Conservation (phyloP, 2,113 vertebrate species). For the Caranx ignobilis region DNA sequence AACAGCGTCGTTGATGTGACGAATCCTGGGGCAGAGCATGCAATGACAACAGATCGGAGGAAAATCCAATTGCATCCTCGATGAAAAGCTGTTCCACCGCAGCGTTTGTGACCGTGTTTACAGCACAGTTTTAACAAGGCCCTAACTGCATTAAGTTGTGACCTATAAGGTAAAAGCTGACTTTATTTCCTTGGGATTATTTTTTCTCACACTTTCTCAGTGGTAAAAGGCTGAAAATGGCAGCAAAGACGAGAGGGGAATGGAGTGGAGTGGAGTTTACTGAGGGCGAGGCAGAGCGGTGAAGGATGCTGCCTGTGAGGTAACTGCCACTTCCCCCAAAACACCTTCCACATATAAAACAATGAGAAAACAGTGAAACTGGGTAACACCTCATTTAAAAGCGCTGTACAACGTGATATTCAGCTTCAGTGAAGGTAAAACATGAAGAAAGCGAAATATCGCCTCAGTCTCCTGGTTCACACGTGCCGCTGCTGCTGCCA, state of each 20-base stretch:
- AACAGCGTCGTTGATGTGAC: constrained; percentile 34
- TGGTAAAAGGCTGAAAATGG: neutral
- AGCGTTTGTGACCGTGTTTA: constrained; percentile 2
- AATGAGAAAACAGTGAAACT: neutral
- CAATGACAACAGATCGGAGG: constrained; percentile 19
- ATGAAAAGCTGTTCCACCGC: constrained; percentile 28
- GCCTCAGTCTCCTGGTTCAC: neutral
- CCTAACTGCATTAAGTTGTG: neutral
- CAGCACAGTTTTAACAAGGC: constrained; percentile 22
- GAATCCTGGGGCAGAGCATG: constrained; percentile 31
- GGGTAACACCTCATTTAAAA: neutral
- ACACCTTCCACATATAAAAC: neutral
- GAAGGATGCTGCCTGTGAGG: neutral
- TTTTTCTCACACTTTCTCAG: neutral
- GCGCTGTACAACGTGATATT: neutral
- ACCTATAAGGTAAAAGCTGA: neutral
- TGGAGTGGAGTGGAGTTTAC: neutral
- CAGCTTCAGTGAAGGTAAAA: neutral
- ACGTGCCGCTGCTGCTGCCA: neutral
- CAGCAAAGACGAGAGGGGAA: neutral
- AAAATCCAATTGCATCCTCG: constrained; percentile 42
- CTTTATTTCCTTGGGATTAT: neutral
- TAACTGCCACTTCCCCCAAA: neutral
- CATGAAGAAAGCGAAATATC: neutral
- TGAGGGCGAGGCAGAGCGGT: neutral